Evolutionary conservation across 2,888 invertebrate species (phyloP).

Genomic region (Trileptium ribeirensis): DNA sequence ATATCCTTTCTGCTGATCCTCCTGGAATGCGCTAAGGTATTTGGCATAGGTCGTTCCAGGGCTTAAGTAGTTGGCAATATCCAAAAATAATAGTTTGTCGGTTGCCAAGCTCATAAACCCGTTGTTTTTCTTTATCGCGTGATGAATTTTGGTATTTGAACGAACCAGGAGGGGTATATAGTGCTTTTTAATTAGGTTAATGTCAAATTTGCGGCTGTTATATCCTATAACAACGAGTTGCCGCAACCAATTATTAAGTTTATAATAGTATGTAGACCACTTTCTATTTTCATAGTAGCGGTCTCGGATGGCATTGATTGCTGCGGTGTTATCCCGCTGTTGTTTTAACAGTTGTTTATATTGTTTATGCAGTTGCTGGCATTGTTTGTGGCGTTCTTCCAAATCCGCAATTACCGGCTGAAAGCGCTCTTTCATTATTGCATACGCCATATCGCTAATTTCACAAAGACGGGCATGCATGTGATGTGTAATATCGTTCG

Average conservation of each 20-base stretch:
- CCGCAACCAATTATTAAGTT: neutral
- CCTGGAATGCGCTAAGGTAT: neutral
- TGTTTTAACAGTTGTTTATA: neutral
- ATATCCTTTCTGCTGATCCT: neutral
- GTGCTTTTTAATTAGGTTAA: neutral
- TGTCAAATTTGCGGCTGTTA: neutral
- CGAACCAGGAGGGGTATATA: neutral
- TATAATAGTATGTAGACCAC: neutral
- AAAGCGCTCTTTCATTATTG: neutral
- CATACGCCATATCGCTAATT: neutral
- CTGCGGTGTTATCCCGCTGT: neutral
- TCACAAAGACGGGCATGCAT: neutral
- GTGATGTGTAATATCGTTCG: neutral
- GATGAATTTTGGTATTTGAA: neutral
- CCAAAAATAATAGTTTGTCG: neutral
- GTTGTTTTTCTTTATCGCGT: neutral
- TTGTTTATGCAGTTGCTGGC: too few species aligned
- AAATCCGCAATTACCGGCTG: too few species aligned
- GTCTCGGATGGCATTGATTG: neutral
- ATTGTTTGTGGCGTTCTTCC: neutral
- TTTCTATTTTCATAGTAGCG: neutral
- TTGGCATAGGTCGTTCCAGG: neutral
- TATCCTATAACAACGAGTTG: neutral
- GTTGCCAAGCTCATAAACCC: neutral
- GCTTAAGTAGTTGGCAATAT: neutral